phyloP scores from a whole-genome alignment of 2,797 vertebrate species.

The Myripristis jacobus region DNA sequence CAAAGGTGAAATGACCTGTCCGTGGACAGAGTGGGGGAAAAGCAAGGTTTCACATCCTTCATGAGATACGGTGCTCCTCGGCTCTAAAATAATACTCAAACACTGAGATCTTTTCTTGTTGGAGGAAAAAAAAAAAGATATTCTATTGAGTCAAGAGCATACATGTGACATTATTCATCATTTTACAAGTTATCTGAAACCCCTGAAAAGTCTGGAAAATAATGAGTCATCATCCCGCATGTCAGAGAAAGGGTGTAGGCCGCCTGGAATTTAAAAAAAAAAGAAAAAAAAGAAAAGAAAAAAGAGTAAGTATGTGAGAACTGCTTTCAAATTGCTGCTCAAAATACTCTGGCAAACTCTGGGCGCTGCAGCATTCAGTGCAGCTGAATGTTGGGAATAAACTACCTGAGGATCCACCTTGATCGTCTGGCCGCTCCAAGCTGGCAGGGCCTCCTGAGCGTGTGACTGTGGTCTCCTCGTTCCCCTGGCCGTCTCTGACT shows the following conservation, averaged over 20 bases:
- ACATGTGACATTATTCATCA: background rate
- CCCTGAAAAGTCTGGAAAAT: slow-evolving; percentile 86
- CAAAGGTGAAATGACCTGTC: slow-evolving; percentile 1
- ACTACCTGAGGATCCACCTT: slow-evolving; percentile 63
- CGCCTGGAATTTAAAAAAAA: slow-evolving; percentile 69
- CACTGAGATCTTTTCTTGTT: slow-evolving; percentile 7
- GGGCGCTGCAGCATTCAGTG: background rate
- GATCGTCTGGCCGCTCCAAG: slow-evolving; percentile 60
- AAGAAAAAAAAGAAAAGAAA: no score
- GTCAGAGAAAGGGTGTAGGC: slow-evolving; percentile 53
- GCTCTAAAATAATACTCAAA: slow-evolving; percentile 9
- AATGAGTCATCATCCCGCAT: slow-evolving; percentile 79
- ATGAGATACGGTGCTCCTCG: slow-evolving; percentile 22
- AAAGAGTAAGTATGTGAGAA: background rate
- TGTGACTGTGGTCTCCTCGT: slow-evolving; percentile 87
- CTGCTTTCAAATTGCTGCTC: background rate
- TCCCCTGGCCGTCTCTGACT: slow-evolving; percentile 87
- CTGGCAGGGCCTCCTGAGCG: slow-evolving; percentile 68
- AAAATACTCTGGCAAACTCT: no score
- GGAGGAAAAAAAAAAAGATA: background rate
- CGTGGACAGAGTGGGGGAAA: background rate
- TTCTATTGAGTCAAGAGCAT: background rate
- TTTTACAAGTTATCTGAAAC: slow-evolving; percentile 71
- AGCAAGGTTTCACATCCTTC: slow-evolving; percentile 3
- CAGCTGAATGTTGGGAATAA: no score